Percentiles rank a stretch among this genome's conserved stretches.
These are phyloP conservation scores for Prunella strophiata DNA, from an alignment of 2,797 vertebrate genomes.

Conservation along the genomic window DNA sequence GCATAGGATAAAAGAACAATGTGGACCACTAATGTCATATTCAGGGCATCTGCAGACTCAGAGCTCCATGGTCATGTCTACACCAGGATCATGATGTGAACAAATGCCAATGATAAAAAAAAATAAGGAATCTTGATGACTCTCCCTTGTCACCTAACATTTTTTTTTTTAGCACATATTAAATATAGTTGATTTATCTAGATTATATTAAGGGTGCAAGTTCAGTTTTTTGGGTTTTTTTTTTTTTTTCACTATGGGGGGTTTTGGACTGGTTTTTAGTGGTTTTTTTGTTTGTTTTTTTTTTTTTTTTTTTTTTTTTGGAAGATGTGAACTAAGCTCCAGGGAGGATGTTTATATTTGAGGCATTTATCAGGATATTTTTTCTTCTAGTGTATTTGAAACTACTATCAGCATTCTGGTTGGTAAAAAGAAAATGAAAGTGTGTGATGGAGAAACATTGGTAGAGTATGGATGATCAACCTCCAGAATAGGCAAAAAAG, in stretches of 20 bases:
- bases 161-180: not conserved
- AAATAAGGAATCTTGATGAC: not conserved
- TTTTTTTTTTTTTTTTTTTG: not conserved
- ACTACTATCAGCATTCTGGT: not conserved
- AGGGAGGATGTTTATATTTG: not conserved
- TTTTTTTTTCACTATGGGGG: no score
- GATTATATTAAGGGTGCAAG: not conserved
- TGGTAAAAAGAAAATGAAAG: not conserved
- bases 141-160: not conserved
- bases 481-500: not conserved
- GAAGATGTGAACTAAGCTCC: not conserved
- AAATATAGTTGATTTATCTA: not conserved
- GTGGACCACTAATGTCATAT: not conserved
- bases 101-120: not conserved
- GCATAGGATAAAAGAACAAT: not conserved
- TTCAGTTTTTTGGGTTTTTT: not conserved
- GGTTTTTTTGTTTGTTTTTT: rapidly evolving
- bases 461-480: not conserved
- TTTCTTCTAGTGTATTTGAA: not conserved
- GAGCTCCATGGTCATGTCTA: not conserved
- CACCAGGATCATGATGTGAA: not conserved
- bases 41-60: not conserved
- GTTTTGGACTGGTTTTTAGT: rapidly evolving
- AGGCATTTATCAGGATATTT: not conserved
- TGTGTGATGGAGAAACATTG: not conserved